Conservation (phyloP, 2,888 invertebrate genomes). For the Imbricaverruca yamaguchii region DNA sequence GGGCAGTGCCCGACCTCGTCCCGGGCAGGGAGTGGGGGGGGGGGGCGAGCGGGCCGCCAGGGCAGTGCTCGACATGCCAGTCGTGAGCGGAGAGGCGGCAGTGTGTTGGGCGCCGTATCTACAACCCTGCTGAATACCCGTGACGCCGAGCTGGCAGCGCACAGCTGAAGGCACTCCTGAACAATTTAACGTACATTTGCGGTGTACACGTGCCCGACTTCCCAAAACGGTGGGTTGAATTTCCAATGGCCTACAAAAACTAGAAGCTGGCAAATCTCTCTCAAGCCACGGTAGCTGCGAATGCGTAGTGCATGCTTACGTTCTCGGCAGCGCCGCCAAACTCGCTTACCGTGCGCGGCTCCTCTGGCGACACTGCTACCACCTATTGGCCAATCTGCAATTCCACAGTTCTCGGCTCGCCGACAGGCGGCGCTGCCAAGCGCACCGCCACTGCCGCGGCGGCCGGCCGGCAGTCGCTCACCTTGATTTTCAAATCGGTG, state of each 20-base stretch:
- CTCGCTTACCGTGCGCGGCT: too few relatives aligned
- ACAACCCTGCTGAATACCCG: too few relatives aligned
- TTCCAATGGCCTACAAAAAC: not conserved
- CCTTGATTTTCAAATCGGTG: slow-evolving; percentile 48
- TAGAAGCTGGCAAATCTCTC: not conserved
- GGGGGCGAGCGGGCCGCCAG: not conserved
- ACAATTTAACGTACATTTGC: too few relatives aligned
- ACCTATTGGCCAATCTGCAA: not conserved
- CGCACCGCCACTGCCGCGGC: not conserved
- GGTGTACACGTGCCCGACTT: too few relatives aligned
- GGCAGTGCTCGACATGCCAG: not conserved
- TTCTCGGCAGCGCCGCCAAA: not conserved
- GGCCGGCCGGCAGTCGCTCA: slow-evolving; percentile 34
- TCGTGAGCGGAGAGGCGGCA: not conserved
- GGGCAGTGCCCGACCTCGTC: too few relatives aligned
- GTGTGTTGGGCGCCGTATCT: too few relatives aligned
- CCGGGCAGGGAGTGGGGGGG: not conserved
- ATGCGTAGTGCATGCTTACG: not conserved
- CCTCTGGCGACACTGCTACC: not conserved
- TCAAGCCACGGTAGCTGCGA: not conserved
- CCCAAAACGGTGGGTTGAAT: not conserved
- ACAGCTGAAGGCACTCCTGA: too few relatives aligned
- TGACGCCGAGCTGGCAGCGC: too few relatives aligned
- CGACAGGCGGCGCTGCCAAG: not conserved
- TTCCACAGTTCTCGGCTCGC: not conserved